phyloP scores from a whole-genome alignment of 1,140 invertebrate genomes.

The Temnothorax curvispinosus region DNA sequence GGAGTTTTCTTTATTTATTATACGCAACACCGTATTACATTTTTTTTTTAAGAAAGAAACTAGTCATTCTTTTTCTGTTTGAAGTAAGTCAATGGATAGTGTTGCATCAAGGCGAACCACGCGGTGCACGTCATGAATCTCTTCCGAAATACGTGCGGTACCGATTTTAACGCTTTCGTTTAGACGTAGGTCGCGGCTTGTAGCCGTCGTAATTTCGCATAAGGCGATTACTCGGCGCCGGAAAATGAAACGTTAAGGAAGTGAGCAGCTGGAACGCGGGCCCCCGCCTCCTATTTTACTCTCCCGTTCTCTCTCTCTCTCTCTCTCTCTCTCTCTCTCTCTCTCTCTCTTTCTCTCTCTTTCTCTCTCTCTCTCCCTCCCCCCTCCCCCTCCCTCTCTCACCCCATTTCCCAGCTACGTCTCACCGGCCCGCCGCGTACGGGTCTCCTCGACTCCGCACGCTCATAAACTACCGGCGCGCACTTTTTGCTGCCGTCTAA shows the following conservation, averaged over 20 bases:
- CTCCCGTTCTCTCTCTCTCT: background rate
- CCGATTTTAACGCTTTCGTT: constrained; percentile 40
- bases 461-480: constrained; percentile 63
- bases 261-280: constrained; percentile 54
- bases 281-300: constrained; percentile 49
- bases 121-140: constrained; percentile 3
- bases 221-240: constrained; percentile 56
- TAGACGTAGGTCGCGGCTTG: constrained; percentile 34
- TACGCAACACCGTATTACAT: background rate
- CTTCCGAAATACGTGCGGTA: background rate
- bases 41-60: background rate
- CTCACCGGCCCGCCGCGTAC: background rate
- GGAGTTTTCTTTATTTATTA: background rate
- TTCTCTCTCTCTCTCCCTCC: constrained; percentile 20
- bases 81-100: background rate
- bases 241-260: constrained; percentile 60
- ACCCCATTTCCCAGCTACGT: constrained; percentile 14
- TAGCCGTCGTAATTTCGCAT: constrained; percentile 56
- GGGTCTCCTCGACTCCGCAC: constrained; percentile 36
- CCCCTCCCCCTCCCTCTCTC: constrained; percentile 16
- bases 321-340: no score
- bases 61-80: background rate
- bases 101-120: constrained; percentile 5
- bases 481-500: constrained; percentile 57
- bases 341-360: background rate